Evolutionary conservation across 2,888 invertebrate genomes (phyloP).

Genomic region (Erebia palarica): DNA sequence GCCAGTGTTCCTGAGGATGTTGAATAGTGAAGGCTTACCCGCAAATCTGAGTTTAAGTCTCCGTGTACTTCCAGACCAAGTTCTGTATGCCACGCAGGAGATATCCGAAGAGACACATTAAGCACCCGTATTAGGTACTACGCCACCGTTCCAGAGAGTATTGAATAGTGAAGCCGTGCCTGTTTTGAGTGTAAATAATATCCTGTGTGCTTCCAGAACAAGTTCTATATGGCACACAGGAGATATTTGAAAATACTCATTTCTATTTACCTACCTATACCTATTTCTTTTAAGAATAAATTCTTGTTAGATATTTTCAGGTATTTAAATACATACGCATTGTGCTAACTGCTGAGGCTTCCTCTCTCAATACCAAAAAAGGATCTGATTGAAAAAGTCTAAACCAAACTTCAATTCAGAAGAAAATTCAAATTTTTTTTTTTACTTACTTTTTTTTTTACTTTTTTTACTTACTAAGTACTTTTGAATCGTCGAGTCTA

Average conservation of each 20-base stretch:
- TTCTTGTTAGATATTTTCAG: too few relatives aligned
- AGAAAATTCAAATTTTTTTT: too few relatives aligned
- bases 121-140: not conserved
- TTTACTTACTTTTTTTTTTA: too few relatives aligned
- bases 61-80: slow-evolving; percentile 50
- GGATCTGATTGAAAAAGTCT: too few relatives aligned
- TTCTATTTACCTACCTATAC: too few relatives aligned
- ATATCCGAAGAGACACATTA: slow-evolving; percentile 28
- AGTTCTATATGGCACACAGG: slow-evolving; percentile 44
- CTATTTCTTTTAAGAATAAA: too few relatives aligned
- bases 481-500: too few relatives aligned
- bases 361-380: too few relatives aligned
- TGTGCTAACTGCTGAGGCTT: too few relatives aligned
- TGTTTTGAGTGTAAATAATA: slow-evolving; percentile 48
- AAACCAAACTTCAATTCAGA: too few relatives aligned
- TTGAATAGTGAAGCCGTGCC: slow-evolving; percentile 44
- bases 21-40: slow-evolving; percentile 47
- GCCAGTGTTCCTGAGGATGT: not conserved
- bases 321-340: too few relatives aligned
- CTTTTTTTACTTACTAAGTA: too few relatives aligned
- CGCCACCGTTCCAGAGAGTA: not conserved
- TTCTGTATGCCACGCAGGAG: slow-evolving; percentile 45
- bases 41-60: slow-evolving; percentile 47
- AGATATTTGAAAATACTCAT: slow-evolving; percentile 32
- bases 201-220: slow-evolving; percentile 49